Percentiles rank a stretch among this genome's conserved stretches.
phyloP scores from a whole-genome alignment of 2,888 invertebrate genomes.

The Gandaritis pyraliata region DNA sequence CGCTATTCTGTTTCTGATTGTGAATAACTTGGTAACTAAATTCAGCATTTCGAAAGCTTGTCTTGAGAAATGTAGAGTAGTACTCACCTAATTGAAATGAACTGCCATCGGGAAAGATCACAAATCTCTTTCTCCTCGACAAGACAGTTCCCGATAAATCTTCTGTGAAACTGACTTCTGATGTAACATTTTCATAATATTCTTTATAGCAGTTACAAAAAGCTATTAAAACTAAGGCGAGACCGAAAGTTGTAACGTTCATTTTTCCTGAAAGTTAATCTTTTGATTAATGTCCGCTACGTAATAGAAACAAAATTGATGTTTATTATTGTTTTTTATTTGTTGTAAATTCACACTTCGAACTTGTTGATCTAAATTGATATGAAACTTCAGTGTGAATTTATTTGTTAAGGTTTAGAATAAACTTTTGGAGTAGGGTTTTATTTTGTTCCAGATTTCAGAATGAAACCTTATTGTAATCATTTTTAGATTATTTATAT shows the following conservation, averaged over 20 bases:
- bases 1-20: too few species aligned
- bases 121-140: constrained; percentile 81
- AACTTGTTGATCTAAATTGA: constrained; percentile 32
- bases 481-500: too few species aligned
- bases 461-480: too few species aligned
- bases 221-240: constrained; percentile 28
- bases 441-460: neutral
- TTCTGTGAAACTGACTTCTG: constrained; percentile 18
- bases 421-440: neutral
- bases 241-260: constrained; percentile 27
- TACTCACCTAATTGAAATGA: constrained; percentile 84
- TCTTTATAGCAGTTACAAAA: constrained; percentile 28
- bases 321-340: constrained; percentile 29
- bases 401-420: neutral
- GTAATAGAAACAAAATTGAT: constrained; percentile 34
- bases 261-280: constrained; percentile 33
- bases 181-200: constrained; percentile 28
- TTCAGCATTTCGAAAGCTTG: too few species aligned
- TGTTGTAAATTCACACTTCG: constrained; percentile 27
- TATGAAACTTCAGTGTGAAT: neutral
- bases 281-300: constrained; percentile 33
- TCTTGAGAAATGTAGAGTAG: neutral
- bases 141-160: constrained; percentile 50
- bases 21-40: too few species aligned
- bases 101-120: constrained; percentile 85